Evolutionary conservation across 2,797 vertebrate species (phyloP).

Genomic region (Myotis daubentonii): DNA sequence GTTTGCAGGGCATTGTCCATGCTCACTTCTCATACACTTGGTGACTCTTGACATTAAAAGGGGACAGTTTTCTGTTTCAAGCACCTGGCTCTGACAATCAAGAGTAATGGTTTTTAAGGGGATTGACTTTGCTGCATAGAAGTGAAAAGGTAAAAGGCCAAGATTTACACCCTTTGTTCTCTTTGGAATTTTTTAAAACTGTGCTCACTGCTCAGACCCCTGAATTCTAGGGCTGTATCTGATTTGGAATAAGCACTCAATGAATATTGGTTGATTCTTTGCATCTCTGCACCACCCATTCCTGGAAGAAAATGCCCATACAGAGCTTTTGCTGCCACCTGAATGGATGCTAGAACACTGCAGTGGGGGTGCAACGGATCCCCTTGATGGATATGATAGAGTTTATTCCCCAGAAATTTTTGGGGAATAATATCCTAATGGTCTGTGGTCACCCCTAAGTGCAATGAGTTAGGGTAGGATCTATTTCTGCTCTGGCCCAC

Average conservation of each 20-base stretch:
- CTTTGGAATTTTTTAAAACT: background rate
- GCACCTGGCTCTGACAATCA: background rate
- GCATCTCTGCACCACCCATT: background rate
- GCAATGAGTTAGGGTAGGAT: background rate
- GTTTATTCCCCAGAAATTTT: background rate
- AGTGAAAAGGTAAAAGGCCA: background rate
- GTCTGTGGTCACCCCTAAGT: background rate
- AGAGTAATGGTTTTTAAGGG: background rate
- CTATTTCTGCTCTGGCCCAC: background rate
- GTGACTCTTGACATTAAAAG: background rate
- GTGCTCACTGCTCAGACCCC: background rate
- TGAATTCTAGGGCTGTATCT: background rate
- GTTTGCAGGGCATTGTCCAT: background rate
- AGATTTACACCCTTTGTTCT: background rate
- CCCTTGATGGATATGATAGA: background rate
- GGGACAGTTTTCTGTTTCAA: background rate
- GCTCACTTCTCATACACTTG: background rate
- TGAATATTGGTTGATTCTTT: background rate
- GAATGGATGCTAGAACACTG: background rate
- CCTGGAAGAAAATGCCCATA: background rate
- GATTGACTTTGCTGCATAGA: background rate
- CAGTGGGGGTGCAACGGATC: background rate
- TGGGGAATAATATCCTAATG: background rate
- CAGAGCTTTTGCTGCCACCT: background rate
- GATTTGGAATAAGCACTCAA: background rate